phyloP scores from a whole-genome alignment of 30 jellyfish, hydroid and myxozoan species.

The Mastigias papua region DNA sequence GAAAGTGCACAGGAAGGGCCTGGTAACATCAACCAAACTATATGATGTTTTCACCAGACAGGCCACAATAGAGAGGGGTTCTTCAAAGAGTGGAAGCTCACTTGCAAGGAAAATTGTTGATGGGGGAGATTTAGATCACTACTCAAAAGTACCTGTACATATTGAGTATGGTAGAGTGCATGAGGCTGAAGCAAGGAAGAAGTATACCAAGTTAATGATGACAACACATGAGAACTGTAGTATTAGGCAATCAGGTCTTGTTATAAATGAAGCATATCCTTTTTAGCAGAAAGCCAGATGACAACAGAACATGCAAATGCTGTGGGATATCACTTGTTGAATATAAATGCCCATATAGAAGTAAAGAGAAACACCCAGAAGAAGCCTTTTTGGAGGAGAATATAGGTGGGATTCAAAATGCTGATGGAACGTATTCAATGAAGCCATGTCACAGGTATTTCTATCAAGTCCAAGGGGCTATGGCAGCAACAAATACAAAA shows the following conservation, averaged over 20 bases:
- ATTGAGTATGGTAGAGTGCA: slow-evolving; percentile 25
- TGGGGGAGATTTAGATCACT: slow-evolving; percentile 3
- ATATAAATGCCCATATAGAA: slow-evolving; percentile 26
- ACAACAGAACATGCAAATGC: slow-evolving; percentile 36
- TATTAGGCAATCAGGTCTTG: slow-evolving; percentile 15
- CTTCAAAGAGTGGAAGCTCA: neutral
- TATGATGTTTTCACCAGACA: slow-evolving; percentile 27
- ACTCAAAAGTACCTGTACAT: slow-evolving; percentile 27
- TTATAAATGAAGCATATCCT: slow-evolving; percentile 9
- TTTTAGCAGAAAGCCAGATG: slow-evolving; percentile 55
- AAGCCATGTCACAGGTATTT: slow-evolving; percentile 28
- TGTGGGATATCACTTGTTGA: slow-evolving; percentile 22
- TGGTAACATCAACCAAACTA: slow-evolving; percentile 34
- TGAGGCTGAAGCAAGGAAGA: slow-evolving; percentile 40
- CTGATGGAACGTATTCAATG: slow-evolving; percentile 17
- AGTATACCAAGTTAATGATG: slow-evolving; percentile 6
- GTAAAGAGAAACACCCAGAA: slow-evolving; percentile 11
- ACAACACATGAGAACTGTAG: slow-evolving; percentile 31
- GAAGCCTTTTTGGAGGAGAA: slow-evolving; percentile 15
- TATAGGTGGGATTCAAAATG: slow-evolving; percentile 17
- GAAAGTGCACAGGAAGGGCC: slow-evolving; percentile 53
- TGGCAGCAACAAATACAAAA: slow-evolving; percentile 6
- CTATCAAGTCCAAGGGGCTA: slow-evolving; percentile 40
- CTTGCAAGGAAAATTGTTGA: slow-evolving; percentile 35
- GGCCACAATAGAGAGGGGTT: neutral